phyloP scores from a whole-genome alignment of 2,888 invertebrate species.

The Lithosia quadra region DNA sequence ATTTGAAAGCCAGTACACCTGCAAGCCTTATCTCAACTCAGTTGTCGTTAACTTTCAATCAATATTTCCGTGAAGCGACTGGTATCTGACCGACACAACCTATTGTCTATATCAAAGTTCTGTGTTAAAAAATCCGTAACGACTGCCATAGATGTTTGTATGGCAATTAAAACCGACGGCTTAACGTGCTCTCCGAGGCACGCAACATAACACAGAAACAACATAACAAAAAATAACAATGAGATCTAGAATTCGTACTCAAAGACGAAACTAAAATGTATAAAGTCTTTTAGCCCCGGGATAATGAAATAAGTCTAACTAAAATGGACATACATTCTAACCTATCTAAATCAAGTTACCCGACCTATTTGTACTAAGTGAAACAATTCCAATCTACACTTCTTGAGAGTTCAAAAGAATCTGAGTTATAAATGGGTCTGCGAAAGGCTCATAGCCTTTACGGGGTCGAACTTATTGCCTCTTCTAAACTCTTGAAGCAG shows the following conservation, averaged over 20 bases:
- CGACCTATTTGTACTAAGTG: conserved; percentile 16
- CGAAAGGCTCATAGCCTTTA: conserved; percentile 29
- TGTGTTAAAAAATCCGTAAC: too few species aligned
- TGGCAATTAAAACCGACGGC: too few species aligned
- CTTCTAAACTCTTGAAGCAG: background rate
- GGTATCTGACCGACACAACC: too few species aligned
- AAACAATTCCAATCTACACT: conserved; percentile 20
- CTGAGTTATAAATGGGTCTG: conserved; percentile 33
- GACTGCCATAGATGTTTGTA: too few species aligned
- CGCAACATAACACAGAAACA: too few species aligned
- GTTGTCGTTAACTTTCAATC: too few species aligned
- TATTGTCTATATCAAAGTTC: too few species aligned
- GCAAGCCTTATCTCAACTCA: too few species aligned
- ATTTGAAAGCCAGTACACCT: too few species aligned
- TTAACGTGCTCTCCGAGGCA: too few species aligned
- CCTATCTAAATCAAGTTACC: background rate
- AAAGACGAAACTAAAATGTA: background rate
- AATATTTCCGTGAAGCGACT: too few species aligned
- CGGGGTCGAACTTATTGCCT: conserved; percentile 29
- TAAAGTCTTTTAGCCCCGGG: background rate
- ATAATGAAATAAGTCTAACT: background rate
- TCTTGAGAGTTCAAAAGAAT: conserved; percentile 25
- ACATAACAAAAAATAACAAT: background rate
- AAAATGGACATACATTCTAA: background rate
- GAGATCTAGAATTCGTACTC: background rate